phyloP scores from a whole-genome alignment of 2,797 vertebrate genomes.

The Phalanger gymnotis region DNA sequence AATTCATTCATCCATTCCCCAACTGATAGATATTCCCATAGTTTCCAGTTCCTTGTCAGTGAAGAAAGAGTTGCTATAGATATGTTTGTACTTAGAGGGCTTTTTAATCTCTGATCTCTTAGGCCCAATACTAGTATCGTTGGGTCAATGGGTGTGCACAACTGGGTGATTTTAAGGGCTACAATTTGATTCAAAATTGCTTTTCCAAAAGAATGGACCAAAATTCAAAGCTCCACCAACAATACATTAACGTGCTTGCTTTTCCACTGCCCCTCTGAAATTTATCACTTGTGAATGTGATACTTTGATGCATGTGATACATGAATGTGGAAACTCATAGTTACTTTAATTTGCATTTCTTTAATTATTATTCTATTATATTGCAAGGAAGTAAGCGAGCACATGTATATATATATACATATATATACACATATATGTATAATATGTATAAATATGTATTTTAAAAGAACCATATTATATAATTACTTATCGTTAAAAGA shows the following conservation, averaged over 20 bases:
- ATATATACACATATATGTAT: no score
- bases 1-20: background rate
- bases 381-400: slow-evolving; percentile 43
- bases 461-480: background rate
- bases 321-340: background rate
- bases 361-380: background rate
- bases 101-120: background rate
- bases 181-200: background rate
- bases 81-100: background rate
- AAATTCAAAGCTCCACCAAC: background rate
- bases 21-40: background rate
- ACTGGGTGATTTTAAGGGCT: background rate
- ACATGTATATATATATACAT: background rate
- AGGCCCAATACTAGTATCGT: background rate
- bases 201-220: background rate
- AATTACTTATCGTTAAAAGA: slow-evolving; percentile 39
- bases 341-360: background rate
- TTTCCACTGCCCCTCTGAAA: background rate
- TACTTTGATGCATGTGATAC: no score
- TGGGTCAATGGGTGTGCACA: background rate
- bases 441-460: no score
- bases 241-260: background rate
- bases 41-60: background rate
- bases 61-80: background rate
- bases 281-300: background rate